Percentiles rank a stretch among this genome's conserved stretches.
These are phyloP conservation scores for Stictonetta naevosa DNA, from an alignment of 2,113 vertebrate genomes.

Conservation along the genomic window DNA sequence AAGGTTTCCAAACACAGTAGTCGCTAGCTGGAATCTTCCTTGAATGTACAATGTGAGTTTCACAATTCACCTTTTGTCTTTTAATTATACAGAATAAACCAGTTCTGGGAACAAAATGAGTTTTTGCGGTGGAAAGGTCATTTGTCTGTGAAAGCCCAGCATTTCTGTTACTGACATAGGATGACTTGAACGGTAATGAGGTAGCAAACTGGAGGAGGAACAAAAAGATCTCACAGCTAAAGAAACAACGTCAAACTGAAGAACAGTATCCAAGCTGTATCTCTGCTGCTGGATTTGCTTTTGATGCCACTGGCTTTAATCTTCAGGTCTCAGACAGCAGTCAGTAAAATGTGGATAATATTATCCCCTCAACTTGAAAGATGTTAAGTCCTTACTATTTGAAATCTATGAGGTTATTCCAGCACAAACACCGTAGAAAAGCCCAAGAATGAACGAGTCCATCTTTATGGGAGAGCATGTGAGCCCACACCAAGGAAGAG, in stretches of 20 bases:
- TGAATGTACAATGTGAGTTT: background rate
- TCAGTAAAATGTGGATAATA: background rate
- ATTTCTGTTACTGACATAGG: background rate
- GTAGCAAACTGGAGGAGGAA: background rate
- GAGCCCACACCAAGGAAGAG: background rate
- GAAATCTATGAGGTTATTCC: background rate
- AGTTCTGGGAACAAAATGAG: background rate
- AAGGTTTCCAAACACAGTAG: background rate
- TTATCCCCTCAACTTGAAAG: background rate
- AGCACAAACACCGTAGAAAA: background rate
- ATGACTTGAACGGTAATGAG: background rate
- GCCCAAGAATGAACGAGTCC: background rate
- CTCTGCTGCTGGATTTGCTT: background rate
- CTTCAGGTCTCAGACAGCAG: background rate
- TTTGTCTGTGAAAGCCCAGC: background rate
- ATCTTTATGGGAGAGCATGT: background rate
- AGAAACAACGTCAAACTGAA: background rate
- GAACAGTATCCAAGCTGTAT: background rate
- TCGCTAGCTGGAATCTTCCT: background rate
- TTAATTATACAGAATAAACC: background rate
- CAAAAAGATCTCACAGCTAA: background rate
- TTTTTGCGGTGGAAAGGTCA: background rate
- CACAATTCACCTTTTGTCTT: background rate
- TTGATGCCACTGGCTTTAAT: background rate
- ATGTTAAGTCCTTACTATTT: background rate